phyloP scores from a whole-genome alignment of 2,888 invertebrate genomes.

The Lithophane semibrunnea region DNA sequence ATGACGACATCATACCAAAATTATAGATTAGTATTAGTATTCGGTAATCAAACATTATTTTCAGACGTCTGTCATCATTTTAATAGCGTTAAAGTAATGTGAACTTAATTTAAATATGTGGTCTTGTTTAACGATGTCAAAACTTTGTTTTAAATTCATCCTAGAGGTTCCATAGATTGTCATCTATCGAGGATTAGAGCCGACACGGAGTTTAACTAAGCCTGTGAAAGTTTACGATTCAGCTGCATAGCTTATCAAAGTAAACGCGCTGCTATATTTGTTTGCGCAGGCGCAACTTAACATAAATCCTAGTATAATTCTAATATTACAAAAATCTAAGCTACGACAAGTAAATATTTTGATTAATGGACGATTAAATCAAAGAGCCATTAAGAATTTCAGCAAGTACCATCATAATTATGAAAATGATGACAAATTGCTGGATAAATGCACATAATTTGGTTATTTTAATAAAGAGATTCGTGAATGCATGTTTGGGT shows the following conservation, averaged over 20 bases:
- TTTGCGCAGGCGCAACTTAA: conserved; percentile 40
- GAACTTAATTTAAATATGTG: conserved; percentile 32
- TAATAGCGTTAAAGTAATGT: conserved; percentile 16
- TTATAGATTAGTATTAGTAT: conserved; percentile 31
- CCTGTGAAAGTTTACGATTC: conserved; percentile 35
- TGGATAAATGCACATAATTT: conserved; percentile 28
- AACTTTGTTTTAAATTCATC: neutral
- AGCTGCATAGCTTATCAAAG: conserved; percentile 15
- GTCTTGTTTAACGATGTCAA: conserved; percentile 4
- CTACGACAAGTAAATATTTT: neutral
- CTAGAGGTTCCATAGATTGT: neutral
- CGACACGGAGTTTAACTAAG: neutral
- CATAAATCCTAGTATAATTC: conserved; percentile 5
- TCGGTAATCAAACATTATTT: conserved; percentile 39
- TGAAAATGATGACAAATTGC: conserved; percentile 24
- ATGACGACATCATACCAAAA: conserved; percentile 44
- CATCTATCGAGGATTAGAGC: neutral
- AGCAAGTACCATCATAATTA: conserved; percentile 2
- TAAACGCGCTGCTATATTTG: conserved; percentile 41
- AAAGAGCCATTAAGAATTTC: conserved; percentile 14
- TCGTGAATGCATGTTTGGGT: neutral
- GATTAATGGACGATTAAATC: conserved; percentile 14
- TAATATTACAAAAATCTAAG: neutral
- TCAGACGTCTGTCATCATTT: conserved; percentile 32
- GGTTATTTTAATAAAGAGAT: conserved; percentile 18